Conservation (phyloP, 37 sponge, comb jelly and placozoan species). For the Aplysina aerophoba region DNA sequence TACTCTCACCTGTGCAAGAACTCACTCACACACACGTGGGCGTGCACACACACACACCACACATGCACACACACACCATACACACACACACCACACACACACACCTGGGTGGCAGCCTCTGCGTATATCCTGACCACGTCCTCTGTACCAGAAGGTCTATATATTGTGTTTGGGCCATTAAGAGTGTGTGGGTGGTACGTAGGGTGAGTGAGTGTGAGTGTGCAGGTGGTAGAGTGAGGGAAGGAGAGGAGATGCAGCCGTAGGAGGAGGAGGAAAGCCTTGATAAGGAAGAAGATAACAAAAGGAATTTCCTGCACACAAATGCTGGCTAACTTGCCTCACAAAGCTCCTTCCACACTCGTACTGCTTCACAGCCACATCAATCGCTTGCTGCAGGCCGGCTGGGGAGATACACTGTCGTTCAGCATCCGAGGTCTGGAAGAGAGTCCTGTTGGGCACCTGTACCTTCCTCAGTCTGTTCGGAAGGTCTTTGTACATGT, state of each 20-base stretch:
- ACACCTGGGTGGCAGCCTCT: constrained; percentile 89
- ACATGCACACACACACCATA: too few species aligned
- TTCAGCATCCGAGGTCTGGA: constrained; percentile 86
- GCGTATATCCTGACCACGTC: constrained; percentile 97
- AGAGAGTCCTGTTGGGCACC: constrained; percentile 73
- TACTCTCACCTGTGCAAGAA: too few species aligned
- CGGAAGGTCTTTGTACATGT: constrained; percentile 86
- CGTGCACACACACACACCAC: too few species aligned
- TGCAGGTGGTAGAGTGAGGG: neutral
- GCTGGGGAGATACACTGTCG: constrained; percentile 62
- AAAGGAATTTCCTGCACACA: neutral
- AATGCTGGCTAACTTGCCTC: constrained; percentile 52
- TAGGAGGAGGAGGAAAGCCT: too few species aligned
- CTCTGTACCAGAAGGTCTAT: constrained; percentile 96
- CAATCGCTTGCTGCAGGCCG: constrained; percentile 81
- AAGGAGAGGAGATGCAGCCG: too few species aligned
- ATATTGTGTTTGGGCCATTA: neutral
- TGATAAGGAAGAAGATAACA: neutral
- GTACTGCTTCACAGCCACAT: constrained; percentile 53
- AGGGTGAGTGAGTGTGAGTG: neutral
- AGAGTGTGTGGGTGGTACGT: neutral
- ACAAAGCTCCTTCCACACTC: constrained; percentile 79
- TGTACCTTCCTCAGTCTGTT: constrained; percentile 83
- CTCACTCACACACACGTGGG: too few species aligned
- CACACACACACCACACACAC: neutral